phyloP scores from a whole-genome alignment of 2,113 vertebrate species.

The Chaetorhynchus papuensis region DNA sequence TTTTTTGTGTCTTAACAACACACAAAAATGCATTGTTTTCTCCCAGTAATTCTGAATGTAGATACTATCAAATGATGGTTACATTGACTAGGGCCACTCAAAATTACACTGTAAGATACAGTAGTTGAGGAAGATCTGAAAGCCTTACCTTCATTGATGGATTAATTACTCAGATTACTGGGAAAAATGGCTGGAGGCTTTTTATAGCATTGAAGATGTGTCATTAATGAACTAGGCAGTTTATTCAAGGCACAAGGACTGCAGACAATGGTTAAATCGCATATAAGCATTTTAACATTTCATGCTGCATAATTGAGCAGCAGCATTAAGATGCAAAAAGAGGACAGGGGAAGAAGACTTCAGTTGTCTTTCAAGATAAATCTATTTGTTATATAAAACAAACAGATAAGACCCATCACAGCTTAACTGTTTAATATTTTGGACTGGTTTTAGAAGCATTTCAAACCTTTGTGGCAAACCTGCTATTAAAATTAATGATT shows the following conservation, averaged over 20 bases:
- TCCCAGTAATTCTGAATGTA: neutral
- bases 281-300: neutral
- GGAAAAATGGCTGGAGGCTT: neutral
- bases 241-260: neutral
- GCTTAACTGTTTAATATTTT: conserved; percentile 13
- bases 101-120: neutral
- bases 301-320: neutral
- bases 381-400: neutral
- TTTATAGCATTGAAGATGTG: neutral
- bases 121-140: neutral
- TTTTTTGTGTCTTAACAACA: neutral
- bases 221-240: conserved; percentile 20
- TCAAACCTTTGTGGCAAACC: neutral
- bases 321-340: neutral
- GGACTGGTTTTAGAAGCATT: conserved; percentile 14
- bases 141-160: neutral
- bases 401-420: neutral
- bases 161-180: neutral
- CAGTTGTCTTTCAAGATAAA: conserved; percentile 2
- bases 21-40: neutral
- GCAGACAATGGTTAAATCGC: neutral
- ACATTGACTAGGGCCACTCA: neutral
- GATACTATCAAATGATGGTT: neutral
- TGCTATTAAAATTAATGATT: conserved; percentile 36
- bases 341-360: conserved; percentile 3